Evolutionary conservation across 2,113 vertebrate genomes (phyloP).

Genomic region (Phodopus roborovskii): DNA sequence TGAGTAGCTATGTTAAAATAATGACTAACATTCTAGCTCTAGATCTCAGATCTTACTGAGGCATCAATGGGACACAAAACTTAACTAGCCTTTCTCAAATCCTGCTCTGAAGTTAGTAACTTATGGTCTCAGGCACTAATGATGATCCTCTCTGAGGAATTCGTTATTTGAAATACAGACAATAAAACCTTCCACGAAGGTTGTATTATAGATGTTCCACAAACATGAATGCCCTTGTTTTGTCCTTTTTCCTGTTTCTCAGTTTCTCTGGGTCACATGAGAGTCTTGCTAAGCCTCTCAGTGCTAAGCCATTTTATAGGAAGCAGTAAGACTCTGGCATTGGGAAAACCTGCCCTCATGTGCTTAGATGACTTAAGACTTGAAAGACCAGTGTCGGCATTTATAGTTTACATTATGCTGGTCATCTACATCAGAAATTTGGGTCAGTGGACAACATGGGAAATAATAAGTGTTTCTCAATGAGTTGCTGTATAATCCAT

Average conservation of each 20-base stretch:
- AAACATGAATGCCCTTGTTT: background rate
- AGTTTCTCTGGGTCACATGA: background rate
- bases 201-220: background rate
- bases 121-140: background rate
- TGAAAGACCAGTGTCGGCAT: background rate
- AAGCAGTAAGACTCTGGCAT: background rate
- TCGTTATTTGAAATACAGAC: background rate
- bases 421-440: background rate
- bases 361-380: background rate
- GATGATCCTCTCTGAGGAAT: background rate
- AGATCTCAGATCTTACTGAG: background rate
- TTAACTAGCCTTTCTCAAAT: slow-evolving; percentile 12
- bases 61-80: background rate
- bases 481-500: background rate
- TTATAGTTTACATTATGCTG: background rate
- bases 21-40: background rate
- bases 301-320: background rate
- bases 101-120: slow-evolving; percentile 36
- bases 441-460: background rate
- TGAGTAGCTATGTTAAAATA: background rate
- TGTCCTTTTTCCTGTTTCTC: background rate
- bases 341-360: background rate
- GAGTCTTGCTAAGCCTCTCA: background rate
- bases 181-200: background rate
- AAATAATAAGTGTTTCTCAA: background rate